phyloP scores from a whole-genome alignment of 2,113 vertebrate genomes.

The Microtus pennsylvanicus region DNA sequence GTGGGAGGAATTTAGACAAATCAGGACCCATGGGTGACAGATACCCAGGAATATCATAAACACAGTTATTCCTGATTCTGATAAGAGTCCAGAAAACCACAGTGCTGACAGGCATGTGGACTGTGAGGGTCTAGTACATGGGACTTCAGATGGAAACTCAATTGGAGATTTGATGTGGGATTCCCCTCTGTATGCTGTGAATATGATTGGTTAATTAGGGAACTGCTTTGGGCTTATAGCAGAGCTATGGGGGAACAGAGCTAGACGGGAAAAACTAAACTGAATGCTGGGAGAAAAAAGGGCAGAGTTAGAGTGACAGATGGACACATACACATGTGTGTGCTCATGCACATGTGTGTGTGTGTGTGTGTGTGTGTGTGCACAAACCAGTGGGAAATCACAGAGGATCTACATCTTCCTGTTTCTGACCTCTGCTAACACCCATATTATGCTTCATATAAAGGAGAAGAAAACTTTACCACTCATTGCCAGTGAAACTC shows the following conservation, averaged over 20 bases:
- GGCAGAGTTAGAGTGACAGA: not conserved
- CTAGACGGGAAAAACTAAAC: no score
- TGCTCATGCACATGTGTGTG: no score
- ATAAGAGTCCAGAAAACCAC: no score
- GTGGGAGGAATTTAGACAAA: not conserved
- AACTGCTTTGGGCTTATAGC: no score
- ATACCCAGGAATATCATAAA: not conserved
- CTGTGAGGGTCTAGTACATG: not conserved
- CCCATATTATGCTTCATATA: accelerated
- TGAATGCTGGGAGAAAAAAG: no score
- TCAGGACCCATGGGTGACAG: not conserved
- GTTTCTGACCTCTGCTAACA: not conserved
- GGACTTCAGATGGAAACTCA: not conserved
- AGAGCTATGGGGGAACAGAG: no score
- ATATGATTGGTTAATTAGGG: no score
- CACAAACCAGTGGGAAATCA: not conserved
- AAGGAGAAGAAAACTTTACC: not conserved
- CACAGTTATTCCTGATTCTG: not conserved
- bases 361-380: no score
- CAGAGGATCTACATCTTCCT: not conserved
- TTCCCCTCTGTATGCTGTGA: no score
- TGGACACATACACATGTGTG: not conserved
- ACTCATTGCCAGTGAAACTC: not conserved
- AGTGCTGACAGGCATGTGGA: not conserved
- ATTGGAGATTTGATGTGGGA: no score